Base-by-base conservation (phyloP, 2,888 invertebrate genomes). In the Acanthosepion lycidas region DNA sequence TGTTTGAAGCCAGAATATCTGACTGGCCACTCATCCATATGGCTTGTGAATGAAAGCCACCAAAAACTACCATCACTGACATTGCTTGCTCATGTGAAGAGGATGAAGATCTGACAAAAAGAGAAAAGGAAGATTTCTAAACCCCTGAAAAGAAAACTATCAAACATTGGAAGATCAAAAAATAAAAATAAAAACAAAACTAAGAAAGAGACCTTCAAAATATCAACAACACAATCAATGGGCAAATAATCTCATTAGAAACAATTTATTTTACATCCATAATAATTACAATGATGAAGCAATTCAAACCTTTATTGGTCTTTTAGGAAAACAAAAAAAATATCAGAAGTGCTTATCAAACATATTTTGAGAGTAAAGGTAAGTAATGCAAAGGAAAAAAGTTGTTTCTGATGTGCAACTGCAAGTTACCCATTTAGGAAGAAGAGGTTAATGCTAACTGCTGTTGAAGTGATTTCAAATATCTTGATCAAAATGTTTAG, bases 1-100 rank as follows among this genome's bases (percentile, higher is more conserved):
- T 78, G 78, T 78, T 78, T 78, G 78, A 78, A 78, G 78, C 78
- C 78, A 78, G 78, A 78, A 78, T n/a, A 78, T 78, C 78, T 78
- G 78, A 78, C 78, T 78, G 78, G 78, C 78, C n/a, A 78, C 78
- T n/a, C 78, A 78, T 78, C 78, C 78, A n/a, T n/a, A 78, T n/a
- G 78, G 78, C 78, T 78, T 78, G 78, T 78, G n/a, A 78, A 78
- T 78, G 78, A 78, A 78, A 78, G 78, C 78, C 78, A 78, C 78
- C 78, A n/a, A 78, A 78, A 78, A 78, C 78, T 78, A 78, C 78
- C 78, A n/a, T 78, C 78, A 78, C 78, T 78, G 78, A 78, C 78
- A 78, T 78, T 78, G 78, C 78, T 78, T 78, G 78, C 78, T 78
- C 78, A 78, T n/a, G n/a, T n/a, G 78, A 78, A 78, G 28, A 78